These are phyloP conservation scores for Nothura maculosa DNA, from an alignment of 2,797 vertebrate species.

Conservation along the genomic window DNA sequence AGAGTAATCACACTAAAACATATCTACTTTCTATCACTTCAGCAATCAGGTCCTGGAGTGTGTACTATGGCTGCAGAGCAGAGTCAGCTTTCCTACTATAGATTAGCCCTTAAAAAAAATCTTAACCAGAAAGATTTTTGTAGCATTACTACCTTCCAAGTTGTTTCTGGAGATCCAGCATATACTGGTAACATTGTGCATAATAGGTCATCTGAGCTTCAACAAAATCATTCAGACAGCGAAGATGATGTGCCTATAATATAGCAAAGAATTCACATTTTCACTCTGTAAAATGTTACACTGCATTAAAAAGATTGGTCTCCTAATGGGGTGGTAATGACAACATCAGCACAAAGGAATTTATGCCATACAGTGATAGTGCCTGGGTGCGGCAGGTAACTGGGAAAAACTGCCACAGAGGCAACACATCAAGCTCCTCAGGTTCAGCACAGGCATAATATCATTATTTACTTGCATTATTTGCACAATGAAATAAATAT, in stretches of 20 bases:
- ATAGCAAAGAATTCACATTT: background rate
- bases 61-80: background rate
- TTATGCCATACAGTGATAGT: fast-evolving
- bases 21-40: background rate
- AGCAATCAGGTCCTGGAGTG: background rate
- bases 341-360: background rate
- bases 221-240: slow-evolving; percentile 96
- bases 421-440: background rate
- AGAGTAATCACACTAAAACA: background rate
- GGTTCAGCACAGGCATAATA: background rate
- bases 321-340: background rate
- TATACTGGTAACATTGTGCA: slow-evolving; percentile 98
- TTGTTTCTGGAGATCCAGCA: slow-evolving; percentile 98
- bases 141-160: slow-evolving; percentile 90
- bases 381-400: background rate
- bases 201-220: slow-evolving; percentile 98
- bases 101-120: background rate
- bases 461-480: background rate
- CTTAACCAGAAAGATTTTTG: background rate
- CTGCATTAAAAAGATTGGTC: background rate
- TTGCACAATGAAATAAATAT: background rate
- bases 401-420: background rate
- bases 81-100: background rate
- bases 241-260: slow-evolving; percentile 94
- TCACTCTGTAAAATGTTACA: background rate